Evolutionary conservation across 2,797 vertebrate genomes (phyloP).

Genomic region (Tinamus major): DNA sequence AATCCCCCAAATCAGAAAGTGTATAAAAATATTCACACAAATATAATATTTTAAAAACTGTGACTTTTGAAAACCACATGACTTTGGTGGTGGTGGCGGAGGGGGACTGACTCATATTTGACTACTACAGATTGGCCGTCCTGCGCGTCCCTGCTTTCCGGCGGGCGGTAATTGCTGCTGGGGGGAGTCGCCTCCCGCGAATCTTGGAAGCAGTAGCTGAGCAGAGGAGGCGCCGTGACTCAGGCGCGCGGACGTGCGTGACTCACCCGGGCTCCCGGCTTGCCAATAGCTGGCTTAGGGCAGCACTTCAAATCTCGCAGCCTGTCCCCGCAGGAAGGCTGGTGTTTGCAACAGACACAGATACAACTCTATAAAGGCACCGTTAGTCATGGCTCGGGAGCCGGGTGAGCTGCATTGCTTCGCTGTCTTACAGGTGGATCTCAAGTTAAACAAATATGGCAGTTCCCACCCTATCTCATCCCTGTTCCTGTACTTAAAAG

Average conservation of each 20-base stretch:
- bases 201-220: conserved; percentile 6
- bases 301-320: rapidly evolving
- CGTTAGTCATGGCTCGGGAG: rapidly evolving
- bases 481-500: background rate
- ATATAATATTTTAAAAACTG: conserved; percentile 35
- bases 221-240: conserved; percentile 61
- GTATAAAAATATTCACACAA: background rate
- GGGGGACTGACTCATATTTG: conserved; percentile 51
- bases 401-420: rapidly evolving
- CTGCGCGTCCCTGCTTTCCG: background rate
- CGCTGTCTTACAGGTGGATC: background rate
- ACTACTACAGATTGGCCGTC: conserved; percentile 40
- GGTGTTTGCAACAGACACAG: rapidly evolving
- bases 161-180: background rate
- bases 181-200: conserved; percentile 2
- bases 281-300: background rate
- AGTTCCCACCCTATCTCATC: background rate
- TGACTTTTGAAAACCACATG: conserved; percentile 51
- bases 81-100: background rate
- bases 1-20: background rate
- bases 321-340: background rate
- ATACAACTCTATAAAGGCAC: rapidly evolving
- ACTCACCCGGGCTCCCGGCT: background rate
- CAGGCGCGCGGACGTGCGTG: conserved; percentile 11
- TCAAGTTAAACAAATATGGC: background rate